Conservation (phyloP, 2,113 vertebrate genomes). For the Canis aureus region DNA sequence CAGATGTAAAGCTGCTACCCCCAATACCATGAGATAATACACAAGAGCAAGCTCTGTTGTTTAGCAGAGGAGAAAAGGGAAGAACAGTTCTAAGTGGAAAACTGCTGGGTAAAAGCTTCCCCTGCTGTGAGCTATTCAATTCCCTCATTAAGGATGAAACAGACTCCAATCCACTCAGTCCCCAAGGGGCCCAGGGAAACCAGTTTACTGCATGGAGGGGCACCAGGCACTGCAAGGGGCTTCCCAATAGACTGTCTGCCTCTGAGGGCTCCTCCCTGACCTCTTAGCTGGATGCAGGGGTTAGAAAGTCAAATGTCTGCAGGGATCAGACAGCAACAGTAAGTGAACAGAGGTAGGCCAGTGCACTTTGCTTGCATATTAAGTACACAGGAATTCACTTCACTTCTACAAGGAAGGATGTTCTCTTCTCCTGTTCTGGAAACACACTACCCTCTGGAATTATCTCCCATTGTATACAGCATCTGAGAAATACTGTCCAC, state of each 20-base stretch:
- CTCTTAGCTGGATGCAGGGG: constrained; percentile 23
- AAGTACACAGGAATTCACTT: not conserved
- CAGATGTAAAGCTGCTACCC: not conserved
- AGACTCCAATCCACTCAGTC: constrained; percentile 49
- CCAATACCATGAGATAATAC: not conserved
- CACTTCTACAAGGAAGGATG: not conserved
- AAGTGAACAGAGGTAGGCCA: not conserved
- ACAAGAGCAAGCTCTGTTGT: not conserved
- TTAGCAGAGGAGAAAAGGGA: not conserved
- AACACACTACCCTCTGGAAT: not conserved
- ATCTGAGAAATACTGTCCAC: not conserved
- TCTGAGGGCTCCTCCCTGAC: not conserved
- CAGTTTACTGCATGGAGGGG: not conserved
- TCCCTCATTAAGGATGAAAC: constrained; percentile 79
- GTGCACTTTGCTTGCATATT: not conserved
- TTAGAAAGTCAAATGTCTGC: constrained; percentile 65
- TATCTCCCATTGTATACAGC: not conserved
- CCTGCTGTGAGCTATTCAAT: constrained; percentile 65
- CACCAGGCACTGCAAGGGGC: not conserved
- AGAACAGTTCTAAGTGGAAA: constrained; percentile 54
- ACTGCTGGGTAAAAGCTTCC: constrained; percentile 75
- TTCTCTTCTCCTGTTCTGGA: not conserved
- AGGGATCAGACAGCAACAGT: not conserved
- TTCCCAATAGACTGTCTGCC: not conserved
- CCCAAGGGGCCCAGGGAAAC: not conserved